phyloP scores from a whole-genome alignment of 1,140 invertebrate genomes.

The Asbolus verrucosus region DNA sequence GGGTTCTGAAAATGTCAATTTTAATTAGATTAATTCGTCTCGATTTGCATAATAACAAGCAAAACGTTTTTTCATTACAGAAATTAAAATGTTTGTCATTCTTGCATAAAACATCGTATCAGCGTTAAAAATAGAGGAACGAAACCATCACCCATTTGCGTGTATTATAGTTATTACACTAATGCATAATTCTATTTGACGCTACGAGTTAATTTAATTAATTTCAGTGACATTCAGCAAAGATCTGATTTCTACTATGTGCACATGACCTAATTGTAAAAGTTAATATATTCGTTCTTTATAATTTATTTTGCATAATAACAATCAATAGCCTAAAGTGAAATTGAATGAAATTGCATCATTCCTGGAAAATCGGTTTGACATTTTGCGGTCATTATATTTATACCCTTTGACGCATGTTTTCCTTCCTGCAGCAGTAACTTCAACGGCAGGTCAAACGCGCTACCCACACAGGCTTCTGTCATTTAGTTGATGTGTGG shows the following conservation, averaged over 20 bases:
- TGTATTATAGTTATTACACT: constrained; percentile 36
- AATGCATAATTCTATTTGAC: constrained; percentile 38
- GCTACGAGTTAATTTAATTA: constrained; percentile 31
- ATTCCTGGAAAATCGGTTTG: constrained; percentile 14
- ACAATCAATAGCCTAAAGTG: constrained; percentile 29
- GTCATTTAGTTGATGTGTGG: constrained; percentile 40
- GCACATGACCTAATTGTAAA: constrained; percentile 47
- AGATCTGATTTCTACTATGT: constrained; percentile 34
- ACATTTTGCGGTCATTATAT: constrained; percentile 18
- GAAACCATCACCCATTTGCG: constrained; percentile 9
- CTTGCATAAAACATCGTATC: constrained; percentile 33
- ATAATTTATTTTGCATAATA: constrained; percentile 48
- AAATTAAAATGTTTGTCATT: constrained; percentile 32
- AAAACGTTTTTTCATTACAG: constrained; percentile 29
- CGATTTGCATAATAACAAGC: constrained; percentile 25
- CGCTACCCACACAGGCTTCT: constrained; percentile 35
- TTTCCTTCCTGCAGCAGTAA: constrained; percentile 30
- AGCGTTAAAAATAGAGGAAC: constrained; percentile 29
- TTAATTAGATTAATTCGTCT: constrained; percentile 29
- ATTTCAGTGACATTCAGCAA: constrained; percentile 35
- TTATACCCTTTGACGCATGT: constrained; percentile 22
- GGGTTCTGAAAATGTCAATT: constrained; percentile 2
- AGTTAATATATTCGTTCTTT: constrained; percentile 46
- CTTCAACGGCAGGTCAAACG: constrained; percentile 27
- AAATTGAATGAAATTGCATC: constrained; percentile 31